phyloP scores from a whole-genome alignment of 2,888 invertebrate species.

The Drosophila kanekoi region DNA sequence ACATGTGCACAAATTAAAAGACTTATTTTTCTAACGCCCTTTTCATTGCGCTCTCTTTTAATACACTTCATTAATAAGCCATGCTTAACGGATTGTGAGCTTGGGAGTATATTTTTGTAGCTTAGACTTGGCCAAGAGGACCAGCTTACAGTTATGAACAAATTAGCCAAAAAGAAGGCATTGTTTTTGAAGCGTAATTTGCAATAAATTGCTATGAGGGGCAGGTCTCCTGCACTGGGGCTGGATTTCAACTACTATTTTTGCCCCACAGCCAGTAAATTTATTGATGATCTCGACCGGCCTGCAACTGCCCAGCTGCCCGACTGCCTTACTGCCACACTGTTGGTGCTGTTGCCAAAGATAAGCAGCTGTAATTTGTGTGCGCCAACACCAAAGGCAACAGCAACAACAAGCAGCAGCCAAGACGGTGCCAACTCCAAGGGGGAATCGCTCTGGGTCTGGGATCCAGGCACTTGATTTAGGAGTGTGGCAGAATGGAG shows the following conservation, averaged over 20 bases:
- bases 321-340: constrained; percentile 13
- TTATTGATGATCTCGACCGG: constrained; percentile 73
- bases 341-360: constrained; percentile 70
- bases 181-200: constrained; percentile 78
- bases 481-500: constrained; percentile 59
- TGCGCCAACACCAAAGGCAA: constrained; percentile 74
- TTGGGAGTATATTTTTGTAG: constrained; percentile 16
- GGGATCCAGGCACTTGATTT: constrained; percentile 60
- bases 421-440: constrained; percentile 58
- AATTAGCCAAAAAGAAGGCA: constrained; percentile 69
- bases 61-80: background rate
- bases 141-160: constrained; percentile 28
- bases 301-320: constrained; percentile 28
- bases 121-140: constrained; percentile 3
- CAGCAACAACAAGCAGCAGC: constrained; percentile 33
- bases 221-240: constrained; percentile 38
- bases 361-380: constrained; percentile 80
- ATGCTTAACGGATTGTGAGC: background rate
- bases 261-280: constrained; percentile 68
- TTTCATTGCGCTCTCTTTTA: background rate
- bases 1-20: background rate
- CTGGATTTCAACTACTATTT: constrained; percentile 62
- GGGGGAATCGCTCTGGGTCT: constrained; percentile 6
- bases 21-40: too few species aligned
- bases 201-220: constrained; percentile 74